Base-by-base conservation (phyloP, 2,888 invertebrate genomes). In the Eupithecia insigniata region DNA sequence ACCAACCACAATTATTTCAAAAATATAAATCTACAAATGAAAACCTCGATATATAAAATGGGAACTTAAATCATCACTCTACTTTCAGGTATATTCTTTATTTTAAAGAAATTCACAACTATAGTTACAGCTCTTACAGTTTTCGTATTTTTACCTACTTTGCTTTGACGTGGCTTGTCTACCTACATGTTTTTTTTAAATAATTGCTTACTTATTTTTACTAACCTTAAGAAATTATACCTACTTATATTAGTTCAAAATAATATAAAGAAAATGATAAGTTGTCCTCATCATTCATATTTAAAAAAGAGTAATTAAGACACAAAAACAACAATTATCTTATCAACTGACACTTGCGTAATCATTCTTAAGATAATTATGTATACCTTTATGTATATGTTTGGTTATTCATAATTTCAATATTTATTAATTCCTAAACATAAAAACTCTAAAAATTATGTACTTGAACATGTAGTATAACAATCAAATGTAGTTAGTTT, bases 231-330 rank as follows among this genome's bases (percentile, higher is more conserved):
- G n/a, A 46, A 46, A n/a, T n/a, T n/a, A n/a, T 10, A 46, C n/a
- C 2, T 43, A n/a, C n/a, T n/a, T 46, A 46, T 43, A 43, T 18
- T 43, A 43, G 18, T 43, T 16, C 43, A n/a, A n/a, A 43, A 43
- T 7, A 43, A 5, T 2, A 3, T 16, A 12, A 39, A 43, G 18
- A 18, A 43, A 8, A 43, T 18, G 18, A n/a, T 43, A 43, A 43
- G 6, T 18, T 26, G 22, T 26, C 61, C 30, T 62, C 30, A 62
- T 62, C 61, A 62, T 62, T 34, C 34, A 34, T 7, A 18, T 34
- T 62, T 62, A 32, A n/a, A 61, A 32, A 61, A 32, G 12, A 61
- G 12, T 61, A 61, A 61, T 18, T 61, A 61, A 10, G 30, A 61
- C 61, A 61, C 32, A 32, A 60, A 60, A 32, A 6, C n/a, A 32